Conservation (phyloP, 2,113 vertebrate species). For the Aegotheles bennettii region DNA sequence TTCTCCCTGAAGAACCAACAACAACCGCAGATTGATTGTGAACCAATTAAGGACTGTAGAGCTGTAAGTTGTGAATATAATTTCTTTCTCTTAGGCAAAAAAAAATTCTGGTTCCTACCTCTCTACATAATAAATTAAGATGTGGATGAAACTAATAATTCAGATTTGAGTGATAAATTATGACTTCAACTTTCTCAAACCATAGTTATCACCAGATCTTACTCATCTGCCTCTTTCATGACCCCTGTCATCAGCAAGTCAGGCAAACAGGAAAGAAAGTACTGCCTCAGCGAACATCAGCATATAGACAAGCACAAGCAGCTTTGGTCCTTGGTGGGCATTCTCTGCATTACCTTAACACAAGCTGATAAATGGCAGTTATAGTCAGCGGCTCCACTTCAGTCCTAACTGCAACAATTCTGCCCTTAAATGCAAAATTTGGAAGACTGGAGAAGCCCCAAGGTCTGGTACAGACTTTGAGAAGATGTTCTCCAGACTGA, state of each 20-base stretch:
- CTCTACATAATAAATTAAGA: background rate
- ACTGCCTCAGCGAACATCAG: background rate
- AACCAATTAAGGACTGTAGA: constrained; percentile 16
- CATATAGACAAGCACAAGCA: background rate
- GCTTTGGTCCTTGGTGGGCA: background rate
- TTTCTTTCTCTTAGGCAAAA: background rate
- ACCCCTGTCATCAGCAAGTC: background rate
- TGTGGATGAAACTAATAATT: background rate
- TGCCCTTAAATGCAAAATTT: background rate
- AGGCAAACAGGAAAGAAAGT: background rate
- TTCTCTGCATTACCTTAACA: background rate
- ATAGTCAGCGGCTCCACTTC: background rate
- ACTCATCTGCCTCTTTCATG: background rate
- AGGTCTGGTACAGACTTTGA: background rate
- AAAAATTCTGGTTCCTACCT: background rate
- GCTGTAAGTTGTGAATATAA: background rate
- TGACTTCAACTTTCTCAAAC: background rate
- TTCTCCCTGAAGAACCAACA: constrained; percentile 15
- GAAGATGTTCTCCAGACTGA: background rate
- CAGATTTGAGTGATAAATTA: background rate
- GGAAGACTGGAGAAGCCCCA: background rate
- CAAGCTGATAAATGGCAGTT: background rate
- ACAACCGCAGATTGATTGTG: constrained; percentile 31
- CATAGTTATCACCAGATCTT: background rate
- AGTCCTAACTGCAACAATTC: background rate